A percentile compares a stretch with the other conserved stretches of the same genome.
phyloP scores from a whole-genome alignment of 1,140 invertebrate species.

The Pseudomyrmex dendroicus region DNA sequence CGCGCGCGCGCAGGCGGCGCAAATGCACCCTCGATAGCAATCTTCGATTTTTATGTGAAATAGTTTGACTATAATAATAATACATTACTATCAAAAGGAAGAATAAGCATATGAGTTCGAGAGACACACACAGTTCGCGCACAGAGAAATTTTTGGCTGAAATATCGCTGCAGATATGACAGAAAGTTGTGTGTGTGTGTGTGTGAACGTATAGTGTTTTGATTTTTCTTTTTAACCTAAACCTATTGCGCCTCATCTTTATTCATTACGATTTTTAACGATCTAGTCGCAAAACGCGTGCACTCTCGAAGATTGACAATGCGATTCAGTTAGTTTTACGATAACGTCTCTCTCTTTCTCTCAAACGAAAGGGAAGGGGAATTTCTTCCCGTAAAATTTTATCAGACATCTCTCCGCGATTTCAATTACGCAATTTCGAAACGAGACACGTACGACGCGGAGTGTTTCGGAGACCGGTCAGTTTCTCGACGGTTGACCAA shows the following conservation, averaged over 20 bases:
- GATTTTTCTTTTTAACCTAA: background rate
- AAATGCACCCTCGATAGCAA: constrained; percentile 40
- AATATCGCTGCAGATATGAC: background rate
- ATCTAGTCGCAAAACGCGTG: background rate
- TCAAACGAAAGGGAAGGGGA: background rate
- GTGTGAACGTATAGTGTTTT: background rate
- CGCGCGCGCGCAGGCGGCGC: background rate
- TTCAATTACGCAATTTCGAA: constrained; percentile 61
- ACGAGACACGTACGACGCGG: constrained; percentile 47
- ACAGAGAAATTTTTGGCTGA: constrained; percentile 15
- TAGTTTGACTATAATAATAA: constrained; percentile 4
- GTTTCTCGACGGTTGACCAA: constrained; percentile 47
- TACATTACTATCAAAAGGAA: constrained; percentile 22
- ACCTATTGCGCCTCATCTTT: background rate
- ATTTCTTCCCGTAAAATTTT: constrained; percentile 41
- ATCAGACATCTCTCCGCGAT: constrained; percentile 45
- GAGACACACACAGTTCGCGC: background rate
- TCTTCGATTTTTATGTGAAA: constrained; percentile 47
- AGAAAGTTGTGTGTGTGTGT: too few relatives aligned
- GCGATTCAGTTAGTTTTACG: too few relatives aligned
- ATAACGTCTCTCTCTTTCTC: constrained; percentile 5
- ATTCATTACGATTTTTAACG: too few relatives aligned
- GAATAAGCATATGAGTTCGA: background rate
- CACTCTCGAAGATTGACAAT: background rate
- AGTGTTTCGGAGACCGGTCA: constrained; percentile 1